Base-by-base conservation (phyloP, 2,888 invertebrate species). In the Coelopa pilipes region DNA sequence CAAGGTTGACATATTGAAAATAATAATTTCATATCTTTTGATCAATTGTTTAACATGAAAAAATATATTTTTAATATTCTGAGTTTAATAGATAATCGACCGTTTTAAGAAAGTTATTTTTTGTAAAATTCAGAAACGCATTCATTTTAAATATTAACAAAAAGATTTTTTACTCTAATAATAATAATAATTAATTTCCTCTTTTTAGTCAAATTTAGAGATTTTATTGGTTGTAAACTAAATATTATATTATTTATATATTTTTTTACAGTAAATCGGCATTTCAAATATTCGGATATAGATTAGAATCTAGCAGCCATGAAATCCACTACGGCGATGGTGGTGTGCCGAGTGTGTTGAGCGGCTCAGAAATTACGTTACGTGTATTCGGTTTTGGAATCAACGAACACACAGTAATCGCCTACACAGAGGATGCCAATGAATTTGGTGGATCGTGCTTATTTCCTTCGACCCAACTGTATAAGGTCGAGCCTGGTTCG, bases 371-470 rank as follows among this genome's bases (percentile, higher is more conserved):
- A 2, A 90, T 92, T 21, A 89, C 89, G 13, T 83, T 96, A 59
- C 91, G 95, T 67, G 82, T 96, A 49, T 96, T 95, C 84, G 96
- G 96, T 0, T 87, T 87, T 11, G 92, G 93, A 1, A 88, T 96
- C 74, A 91, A 91, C 0, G 84, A 90, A 0, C 86, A 90, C 73
- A 93, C 94, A 0, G 88, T 91, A 65, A 90, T 96, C 69, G 91
- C 92, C 0, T 94, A 96, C 83, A 95, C 95, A 0, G 89, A 91
- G 73, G 88, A 90, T 55, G 77, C 83, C 0, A 89, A 89, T 62
- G 81, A 85, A 0, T 89, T 87, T 75, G 92, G 91, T 1, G 89
- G 90, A 17, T 84, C 90, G 0, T 96, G 96, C 86, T 76, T 81
- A 47, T 76, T 81, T 68, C 83, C 85, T 55, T 74, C 76, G 1